Evolutionary conservation across 2,888 invertebrate genomes (phyloP).

Genomic region (Hylaea fasciaria): DNA sequence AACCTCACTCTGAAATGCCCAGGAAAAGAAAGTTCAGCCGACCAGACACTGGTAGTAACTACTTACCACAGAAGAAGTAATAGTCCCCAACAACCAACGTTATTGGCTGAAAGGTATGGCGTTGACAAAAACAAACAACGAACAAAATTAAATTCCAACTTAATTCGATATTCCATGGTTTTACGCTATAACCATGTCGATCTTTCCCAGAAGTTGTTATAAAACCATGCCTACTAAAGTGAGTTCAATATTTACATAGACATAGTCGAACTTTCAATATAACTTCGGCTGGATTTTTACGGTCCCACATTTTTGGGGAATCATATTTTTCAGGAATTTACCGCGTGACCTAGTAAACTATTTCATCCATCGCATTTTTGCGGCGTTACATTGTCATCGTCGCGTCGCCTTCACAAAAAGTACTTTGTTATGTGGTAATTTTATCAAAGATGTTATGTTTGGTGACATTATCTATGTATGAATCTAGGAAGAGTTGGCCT

Average conservation of each 20-base stretch:
- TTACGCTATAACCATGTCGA: slow-evolving; percentile 9
- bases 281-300: slow-evolving; percentile 16
- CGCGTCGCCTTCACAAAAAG: slow-evolving; percentile 7
- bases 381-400: slow-evolving; percentile 4
- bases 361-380: slow-evolving; percentile 21
- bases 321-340: slow-evolving; percentile 28
- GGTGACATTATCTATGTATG: too few relatives aligned
- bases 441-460: neutral
- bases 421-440: slow-evolving; percentile 3
- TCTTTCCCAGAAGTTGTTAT: slow-evolving; percentile 4
- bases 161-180: slow-evolving; percentile 2
- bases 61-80: too few relatives aligned
- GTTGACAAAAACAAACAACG: neutral
- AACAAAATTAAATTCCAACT: neutral
- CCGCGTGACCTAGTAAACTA: slow-evolving; percentile 18
- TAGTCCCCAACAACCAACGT: too few relatives aligned
- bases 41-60: too few relatives aligned
- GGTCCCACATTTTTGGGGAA: slow-evolving; percentile 18
- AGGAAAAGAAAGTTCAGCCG: too few relatives aligned
- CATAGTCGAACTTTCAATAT: slow-evolving; percentile 14
- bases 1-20: too few relatives aligned
- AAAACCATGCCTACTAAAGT: slow-evolving; percentile 1
- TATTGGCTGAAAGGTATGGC: too few relatives aligned
- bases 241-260: slow-evolving; percentile 13
- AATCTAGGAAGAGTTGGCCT: too few relatives aligned